These are phyloP conservation scores for Spea hammondii DNA, from an alignment of 2,797 vertebrate species.

Conservation along the genomic window DNA sequence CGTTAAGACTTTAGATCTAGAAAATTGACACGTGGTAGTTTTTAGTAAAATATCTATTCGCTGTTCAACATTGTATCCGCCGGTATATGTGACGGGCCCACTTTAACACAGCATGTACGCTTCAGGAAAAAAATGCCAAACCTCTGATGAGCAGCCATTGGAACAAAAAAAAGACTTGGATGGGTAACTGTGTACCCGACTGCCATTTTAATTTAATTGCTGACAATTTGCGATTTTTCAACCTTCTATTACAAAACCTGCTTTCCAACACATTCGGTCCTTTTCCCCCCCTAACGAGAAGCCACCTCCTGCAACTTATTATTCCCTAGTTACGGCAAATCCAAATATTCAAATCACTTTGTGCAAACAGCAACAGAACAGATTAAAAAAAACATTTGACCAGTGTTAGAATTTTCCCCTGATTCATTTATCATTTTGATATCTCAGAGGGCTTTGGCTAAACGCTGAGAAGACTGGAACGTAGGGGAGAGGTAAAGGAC, in stretches of 20 bases:
- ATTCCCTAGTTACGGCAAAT: slow-evolving; percentile 65
- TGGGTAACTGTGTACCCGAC: too few relatives aligned
- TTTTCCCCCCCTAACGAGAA: slow-evolving; percentile 27
- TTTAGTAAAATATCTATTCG: too few relatives aligned
- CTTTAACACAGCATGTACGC: too few relatives aligned
- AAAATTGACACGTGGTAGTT: too few relatives aligned
- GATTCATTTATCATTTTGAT: slow-evolving; percentile 57
- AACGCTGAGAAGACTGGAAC: slow-evolving; percentile 19
- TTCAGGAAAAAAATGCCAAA: too few relatives aligned
- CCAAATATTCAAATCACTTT: slow-evolving; percentile 75
- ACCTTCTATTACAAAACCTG: slow-evolving; percentile 4
- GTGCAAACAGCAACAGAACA: slow-evolving; percentile 13
- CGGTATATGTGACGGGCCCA: too few relatives aligned
- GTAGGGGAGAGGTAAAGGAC: slow-evolving; percentile 17
- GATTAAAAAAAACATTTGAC: slow-evolving; percentile 68
- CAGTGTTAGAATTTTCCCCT: slow-evolving; percentile 73
- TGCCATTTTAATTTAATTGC: too few relatives aligned
- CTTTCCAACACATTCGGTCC: slow-evolving; percentile 32
- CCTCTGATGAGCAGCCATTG: too few relatives aligned
- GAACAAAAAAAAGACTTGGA: too few relatives aligned
- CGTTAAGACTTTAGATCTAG: too few relatives aligned
- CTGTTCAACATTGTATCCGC: too few relatives aligned
- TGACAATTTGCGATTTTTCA: too few relatives aligned
- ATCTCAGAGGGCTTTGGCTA: slow-evolving; percentile 18
- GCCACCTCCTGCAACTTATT: slow-evolving; percentile 34